Evolutionary conservation across 2,888 invertebrate genomes (phyloP).

Genomic region (Cabera pusaria): DNA sequence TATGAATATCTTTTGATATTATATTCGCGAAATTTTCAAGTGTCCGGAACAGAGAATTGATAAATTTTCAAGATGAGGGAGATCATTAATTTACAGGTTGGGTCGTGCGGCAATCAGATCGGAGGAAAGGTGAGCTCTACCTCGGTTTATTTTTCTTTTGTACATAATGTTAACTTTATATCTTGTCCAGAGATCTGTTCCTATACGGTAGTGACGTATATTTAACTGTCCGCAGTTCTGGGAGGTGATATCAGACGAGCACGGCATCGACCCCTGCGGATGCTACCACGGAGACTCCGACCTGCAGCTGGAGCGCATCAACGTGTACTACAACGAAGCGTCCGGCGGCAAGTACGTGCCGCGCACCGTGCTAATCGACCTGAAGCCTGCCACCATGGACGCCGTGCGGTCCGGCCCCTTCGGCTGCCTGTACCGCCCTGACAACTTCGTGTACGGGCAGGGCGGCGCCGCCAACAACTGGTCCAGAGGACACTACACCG

Average conservation of each 20-base stretch:
- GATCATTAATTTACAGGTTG: conserved; percentile 90
- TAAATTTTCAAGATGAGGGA: conserved; percentile 87
- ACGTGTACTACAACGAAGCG: conserved; percentile 90
- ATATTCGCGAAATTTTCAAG: conserved; percentile 65
- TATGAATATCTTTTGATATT: conserved; percentile 46
- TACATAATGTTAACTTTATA: too few relatives aligned
- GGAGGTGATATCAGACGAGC: conserved; percentile 91
- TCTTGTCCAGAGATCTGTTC: too few relatives aligned
- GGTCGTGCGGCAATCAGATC: conserved; percentile 87
- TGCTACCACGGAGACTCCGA: conserved; percentile 87
- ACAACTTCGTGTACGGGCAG: conserved; percentile 92
- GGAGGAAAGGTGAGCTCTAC: conserved; percentile 83
- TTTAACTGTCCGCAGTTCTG: conserved; percentile 81
- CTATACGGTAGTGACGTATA: too few relatives aligned
- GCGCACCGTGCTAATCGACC: conserved; percentile 67
- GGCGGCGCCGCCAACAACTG: conserved; percentile 75
- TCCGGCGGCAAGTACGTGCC: conserved; percentile 76
- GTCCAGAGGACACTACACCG: conserved; percentile 93
- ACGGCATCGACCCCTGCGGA: conserved; percentile 89
- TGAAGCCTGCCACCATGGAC: conserved; percentile 87
- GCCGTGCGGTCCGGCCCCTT: conserved; percentile 93
- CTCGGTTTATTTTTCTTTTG: too few relatives aligned
- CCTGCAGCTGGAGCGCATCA: conserved; percentile 89
- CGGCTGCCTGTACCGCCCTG: conserved; percentile 93
- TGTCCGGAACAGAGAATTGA: conserved; percentile 38